Evolutionary conservation across 2,888 invertebrate genomes (phyloP).

Genomic region (Drosophila neotestacea): DNA sequence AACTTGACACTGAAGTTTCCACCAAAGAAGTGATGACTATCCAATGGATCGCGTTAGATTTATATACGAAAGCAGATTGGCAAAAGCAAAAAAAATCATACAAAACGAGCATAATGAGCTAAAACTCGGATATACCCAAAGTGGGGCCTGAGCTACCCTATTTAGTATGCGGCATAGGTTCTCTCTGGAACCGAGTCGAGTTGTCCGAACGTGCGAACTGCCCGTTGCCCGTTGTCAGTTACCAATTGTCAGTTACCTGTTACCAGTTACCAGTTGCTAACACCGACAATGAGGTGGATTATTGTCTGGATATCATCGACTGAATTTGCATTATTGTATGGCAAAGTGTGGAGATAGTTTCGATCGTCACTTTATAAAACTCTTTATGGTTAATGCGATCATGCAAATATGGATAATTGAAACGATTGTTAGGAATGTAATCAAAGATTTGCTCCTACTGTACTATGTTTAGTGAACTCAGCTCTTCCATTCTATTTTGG

Average conservation of each 20-base stretch:
- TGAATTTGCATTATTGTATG: slow-evolving; percentile 52
- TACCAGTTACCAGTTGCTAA: slow-evolving; percentile 4
- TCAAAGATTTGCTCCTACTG: neutral
- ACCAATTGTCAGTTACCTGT: slow-evolving; percentile 5
- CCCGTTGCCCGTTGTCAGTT: slow-evolving; percentile 14
- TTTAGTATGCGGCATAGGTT: slow-evolving; percentile 72
- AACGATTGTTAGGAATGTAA: neutral
- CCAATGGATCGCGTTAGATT: slow-evolving; percentile 83
- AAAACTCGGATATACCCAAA: slow-evolving; percentile 75
- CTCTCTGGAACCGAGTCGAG: slow-evolving; percentile 40
- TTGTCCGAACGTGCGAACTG: slow-evolving; percentile 56
- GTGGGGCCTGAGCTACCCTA: slow-evolving; percentile 54
- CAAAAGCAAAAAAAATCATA: slow-evolving; percentile 70
- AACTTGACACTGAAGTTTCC: slow-evolving; percentile 85
- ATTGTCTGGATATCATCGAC: neutral
- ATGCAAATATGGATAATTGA: slow-evolving; percentile 10
- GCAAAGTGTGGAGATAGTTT: slow-evolving; percentile 21
- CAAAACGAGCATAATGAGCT: slow-evolving; percentile 71
- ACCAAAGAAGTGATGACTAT: slow-evolving; percentile 85
- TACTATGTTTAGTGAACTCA: slow-evolving; percentile 1
- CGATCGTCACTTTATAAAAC: slow-evolving; percentile 31
- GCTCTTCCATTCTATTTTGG: slow-evolving; percentile 1
- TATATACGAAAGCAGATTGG: slow-evolving; percentile 82
- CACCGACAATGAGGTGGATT: slow-evolving; percentile 6
- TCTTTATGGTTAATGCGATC: slow-evolving; percentile 41